Evolutionary conservation across 1,140 invertebrate genomes (phyloP).

Genomic region (Bombus sibiricus): DNA sequence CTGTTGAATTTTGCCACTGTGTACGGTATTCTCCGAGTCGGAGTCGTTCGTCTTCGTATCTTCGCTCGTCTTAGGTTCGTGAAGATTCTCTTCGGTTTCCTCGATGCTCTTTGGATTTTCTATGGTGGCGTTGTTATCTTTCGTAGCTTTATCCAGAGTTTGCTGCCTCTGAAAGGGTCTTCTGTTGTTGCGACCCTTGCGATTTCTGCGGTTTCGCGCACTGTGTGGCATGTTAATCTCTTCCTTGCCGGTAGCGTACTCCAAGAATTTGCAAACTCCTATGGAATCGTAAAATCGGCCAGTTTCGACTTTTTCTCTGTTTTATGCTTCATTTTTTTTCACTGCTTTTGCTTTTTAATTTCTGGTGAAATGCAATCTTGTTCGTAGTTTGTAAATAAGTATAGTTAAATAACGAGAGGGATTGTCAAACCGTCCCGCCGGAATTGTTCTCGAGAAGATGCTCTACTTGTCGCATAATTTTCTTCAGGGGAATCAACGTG

Average conservation of each 20-base stretch:
- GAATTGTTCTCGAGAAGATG: too few species aligned
- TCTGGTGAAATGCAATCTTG: too few species aligned
- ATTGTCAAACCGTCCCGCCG: too few species aligned
- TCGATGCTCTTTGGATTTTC: background rate
- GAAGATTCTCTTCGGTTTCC: slow-evolving; percentile 5
- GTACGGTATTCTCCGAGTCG: background rate
- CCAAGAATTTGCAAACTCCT: slow-evolving; percentile 59
- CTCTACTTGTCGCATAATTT: background rate
- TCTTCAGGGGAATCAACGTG: background rate
- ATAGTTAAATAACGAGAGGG: too few species aligned
- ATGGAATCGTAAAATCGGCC: slow-evolving; percentile 24
- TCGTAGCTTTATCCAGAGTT: slow-evolving; percentile 12
- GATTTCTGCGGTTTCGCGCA: slow-evolving; percentile 70
- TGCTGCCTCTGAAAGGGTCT: slow-evolving; percentile 30
- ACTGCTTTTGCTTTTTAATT: too few species aligned
- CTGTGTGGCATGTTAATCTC: slow-evolving; percentile 72
- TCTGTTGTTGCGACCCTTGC: slow-evolving; percentile 60
- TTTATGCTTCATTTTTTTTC: background rate
- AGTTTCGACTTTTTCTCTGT: background rate
- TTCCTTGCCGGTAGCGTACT: slow-evolving; percentile 70
- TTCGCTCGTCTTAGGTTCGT: slow-evolving; percentile 15
- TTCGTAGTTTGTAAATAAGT: too few species aligned
- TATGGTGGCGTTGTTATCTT: background rate
- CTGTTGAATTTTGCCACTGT: background rate
- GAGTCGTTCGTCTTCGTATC: slow-evolving; percentile 17